phyloP scores from a whole-genome alignment of 2,797 vertebrate species.

The Columba guinea region DNA sequence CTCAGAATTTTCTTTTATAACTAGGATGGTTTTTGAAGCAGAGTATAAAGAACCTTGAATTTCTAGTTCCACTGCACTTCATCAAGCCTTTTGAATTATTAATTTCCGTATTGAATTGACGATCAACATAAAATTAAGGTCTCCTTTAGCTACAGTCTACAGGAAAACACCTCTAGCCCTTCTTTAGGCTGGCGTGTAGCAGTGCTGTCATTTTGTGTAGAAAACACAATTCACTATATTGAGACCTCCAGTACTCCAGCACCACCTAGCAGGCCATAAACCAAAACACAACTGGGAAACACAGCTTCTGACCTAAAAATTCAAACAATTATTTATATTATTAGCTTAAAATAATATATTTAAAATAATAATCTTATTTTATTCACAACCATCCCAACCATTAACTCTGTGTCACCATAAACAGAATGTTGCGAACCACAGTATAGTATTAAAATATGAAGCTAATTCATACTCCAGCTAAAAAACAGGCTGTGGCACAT shows the following conservation, averaged over 20 bases:
- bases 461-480: background rate
- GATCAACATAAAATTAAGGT: background rate
- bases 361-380: background rate
- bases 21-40: background rate
- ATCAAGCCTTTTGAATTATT: background rate
- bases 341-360: background rate
- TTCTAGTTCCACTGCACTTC: background rate
- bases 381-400: background rate
- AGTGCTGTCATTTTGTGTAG: background rate
- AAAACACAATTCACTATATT: background rate
- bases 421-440: background rate
- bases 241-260: background rate
- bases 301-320: fast-evolving
- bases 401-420: background rate
- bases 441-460: background rate
- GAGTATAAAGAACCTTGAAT: background rate
- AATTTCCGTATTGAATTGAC: background rate
- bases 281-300: background rate
- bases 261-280: conserved; percentile 6
- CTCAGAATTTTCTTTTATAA: background rate
- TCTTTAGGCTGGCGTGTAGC: background rate
- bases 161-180: background rate
- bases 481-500: background rate
- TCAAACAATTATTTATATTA: fast-evolving
- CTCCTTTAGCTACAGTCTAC: background rate